Evolutionary conservation across 37 sponge, comb jelly and placozoan species (phyloP), one percentile per base, ranked within the genome.

Genomic region (Petrosia ficiformis): DNA sequence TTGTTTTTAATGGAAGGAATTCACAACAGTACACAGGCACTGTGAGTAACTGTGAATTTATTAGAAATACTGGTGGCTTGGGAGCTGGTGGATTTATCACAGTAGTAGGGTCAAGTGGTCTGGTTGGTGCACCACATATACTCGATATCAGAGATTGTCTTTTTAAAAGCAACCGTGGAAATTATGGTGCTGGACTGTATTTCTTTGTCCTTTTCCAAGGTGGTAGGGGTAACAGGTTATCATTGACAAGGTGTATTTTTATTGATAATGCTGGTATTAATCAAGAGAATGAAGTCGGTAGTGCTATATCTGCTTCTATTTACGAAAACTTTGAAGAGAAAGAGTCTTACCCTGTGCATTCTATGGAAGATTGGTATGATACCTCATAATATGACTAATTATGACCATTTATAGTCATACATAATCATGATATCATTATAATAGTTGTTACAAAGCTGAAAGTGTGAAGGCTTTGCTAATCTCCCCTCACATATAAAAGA

Each of bases 1-100:
- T 84, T 16, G 38, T 80, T 6, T 29, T 70, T 1, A 31, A 29
- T 56, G 77, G 69, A 11, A n/a, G n/a, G n/a, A 48, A 59, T 39
- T 48, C 54, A 19, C 14, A 48, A 8, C 54, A 48, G 8, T n/a
- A n/a, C n/a, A 48, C 54, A 8, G 36, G 54, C 16, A 40, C 38
- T 14, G 22, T 82, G 4, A 54, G 52, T 36, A 74, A 75, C 11
- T 79, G 39, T 1, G 28, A 2, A 4, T 75, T 89, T 24, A 26
- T 64, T 4, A n/a, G 11, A 3, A 89, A 89, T 59, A 26, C 57
- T 14, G 80, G 72, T 1, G 37, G 0, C 19, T 14, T 71, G 0
- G 85, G 85, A 0, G 90, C 72, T 35, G 90, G 90, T 39, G 90
- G 73, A 8, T 48, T 48, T 48, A 48, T 48, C 14, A 48, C 14